Base-by-base conservation (phyloP, 2,113 vertebrate genomes). In the Esox niger region DNA sequence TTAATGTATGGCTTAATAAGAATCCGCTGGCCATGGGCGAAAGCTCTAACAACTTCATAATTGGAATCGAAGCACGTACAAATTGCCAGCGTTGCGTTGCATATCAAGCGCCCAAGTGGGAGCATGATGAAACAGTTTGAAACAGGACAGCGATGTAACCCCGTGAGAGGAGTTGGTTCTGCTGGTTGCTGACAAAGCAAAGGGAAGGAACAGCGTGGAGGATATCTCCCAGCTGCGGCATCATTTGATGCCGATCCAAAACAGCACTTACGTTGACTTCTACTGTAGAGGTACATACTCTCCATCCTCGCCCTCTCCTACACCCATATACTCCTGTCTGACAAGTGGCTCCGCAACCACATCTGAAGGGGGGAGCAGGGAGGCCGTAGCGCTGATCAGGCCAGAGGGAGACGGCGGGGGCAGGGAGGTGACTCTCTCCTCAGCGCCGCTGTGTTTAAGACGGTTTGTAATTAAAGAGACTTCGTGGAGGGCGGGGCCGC, bases 61-160 rank as follows among this genome's bases (percentile, higher is more conserved):
- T 90, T 89, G 90, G 85, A 90, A 89, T 84, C 87, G 88, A 89
- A 87, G 90, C 90, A 89, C 83, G 86, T 89, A 89, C 88, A 90
- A 90, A 91, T 91, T 90, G 88, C 88, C 73, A 70, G 79, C 73
- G 71, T 80, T 83, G 84, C 81, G 73, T 82, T 87, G 89, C 91
- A 91, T 89, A 90, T 86, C 79, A 86, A 91, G 81, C 84, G 75
- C 62, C 69, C 73, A 81, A 75, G 70, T 78, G 79, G 56, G 31
- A 23, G 86, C 71, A 88, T 92, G 90, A 92, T 91, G 91, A 91
- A 92, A 92, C 87, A 76, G 84, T 91, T 88, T 84, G 90, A 92
- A 92, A 92, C 77, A 76, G 85, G 77, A 89, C n/a, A 21, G 81
- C 67, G 80, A 78, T 80, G 86, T 82, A 83, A 87, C 84, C 56